phyloP scores from a whole-genome alignment of 1,140 invertebrate species.

The Saccostrea echinata region DNA sequence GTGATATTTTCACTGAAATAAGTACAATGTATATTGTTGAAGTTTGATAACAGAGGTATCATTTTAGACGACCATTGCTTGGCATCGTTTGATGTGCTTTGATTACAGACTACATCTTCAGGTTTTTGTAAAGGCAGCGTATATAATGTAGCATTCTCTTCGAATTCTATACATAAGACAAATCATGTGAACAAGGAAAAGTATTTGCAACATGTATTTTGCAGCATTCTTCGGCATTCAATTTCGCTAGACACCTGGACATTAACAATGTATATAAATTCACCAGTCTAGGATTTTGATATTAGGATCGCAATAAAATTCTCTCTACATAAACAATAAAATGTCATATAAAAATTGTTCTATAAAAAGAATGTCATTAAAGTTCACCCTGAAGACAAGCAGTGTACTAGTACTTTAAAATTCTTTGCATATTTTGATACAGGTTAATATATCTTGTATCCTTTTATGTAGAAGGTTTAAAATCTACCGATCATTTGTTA shows the following conservation, averaged over 20 bases:
- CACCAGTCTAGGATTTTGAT: neutral
- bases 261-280: neutral
- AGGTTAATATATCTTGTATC: neutral
- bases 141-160: neutral
- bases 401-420: conserved; percentile 10
- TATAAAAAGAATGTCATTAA: neutral
- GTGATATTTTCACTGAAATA: conserved; percentile 25
- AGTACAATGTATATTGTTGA: conserved; percentile 19
- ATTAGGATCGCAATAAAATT: neutral
- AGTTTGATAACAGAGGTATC: conserved; percentile 25
- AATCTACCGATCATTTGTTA: neutral
- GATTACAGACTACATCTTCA: neutral
- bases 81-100: conserved; percentile 22
- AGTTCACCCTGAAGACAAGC: neutral
- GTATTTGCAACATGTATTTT: conserved; percentile 21
- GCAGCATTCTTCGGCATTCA: conserved; percentile 4
- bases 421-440: conserved; percentile 20
- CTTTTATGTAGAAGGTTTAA: neutral
- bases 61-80: neutral
- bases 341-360: conserved; percentile 5
- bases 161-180: neutral
- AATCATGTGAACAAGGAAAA: neutral
- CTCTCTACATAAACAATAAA: neutral
- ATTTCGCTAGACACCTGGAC: neutral
- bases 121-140: neutral